These are phyloP conservation scores for Eucera pruinosa DNA, from an alignment of 2,888 invertebrate species.

Conservation along the genomic window DNA sequence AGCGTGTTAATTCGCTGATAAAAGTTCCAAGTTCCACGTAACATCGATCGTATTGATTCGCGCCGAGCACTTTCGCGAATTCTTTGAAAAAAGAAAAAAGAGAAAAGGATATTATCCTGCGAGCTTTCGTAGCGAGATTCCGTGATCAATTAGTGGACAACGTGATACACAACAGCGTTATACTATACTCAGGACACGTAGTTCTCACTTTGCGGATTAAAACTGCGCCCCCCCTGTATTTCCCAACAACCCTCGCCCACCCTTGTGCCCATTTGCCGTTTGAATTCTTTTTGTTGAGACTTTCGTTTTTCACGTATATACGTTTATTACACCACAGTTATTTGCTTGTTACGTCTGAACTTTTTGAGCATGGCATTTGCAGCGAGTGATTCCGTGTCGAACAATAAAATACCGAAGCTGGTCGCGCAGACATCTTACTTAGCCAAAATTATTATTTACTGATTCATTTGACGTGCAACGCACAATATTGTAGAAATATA, in stretches of 20 bases:
- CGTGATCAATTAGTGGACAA: slow-evolving; percentile 22
- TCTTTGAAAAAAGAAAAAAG: neutral
- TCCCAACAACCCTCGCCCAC: slow-evolving; percentile 6
- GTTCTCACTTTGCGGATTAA: slow-evolving; percentile 48
- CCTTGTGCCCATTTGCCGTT: slow-evolving; percentile 50
- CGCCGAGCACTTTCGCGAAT: slow-evolving; percentile 18
- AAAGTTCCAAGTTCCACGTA: slow-evolving; percentile 70
- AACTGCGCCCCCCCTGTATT: slow-evolving; percentile 22
- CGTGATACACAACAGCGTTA: slow-evolving; percentile 4
- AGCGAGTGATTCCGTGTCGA: slow-evolving; percentile 74
- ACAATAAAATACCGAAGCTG: slow-evolving; percentile 44
- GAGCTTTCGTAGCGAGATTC: slow-evolving; percentile 9
- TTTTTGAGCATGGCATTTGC: slow-evolving; percentile 80
- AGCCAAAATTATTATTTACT: no score
- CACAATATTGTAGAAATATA: no score
- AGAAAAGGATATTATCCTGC: neutral
- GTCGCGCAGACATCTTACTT: slow-evolving; percentile 40
- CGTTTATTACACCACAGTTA: slow-evolving; percentile 68
- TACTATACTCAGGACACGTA: slow-evolving; percentile 36
- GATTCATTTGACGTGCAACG: no score
- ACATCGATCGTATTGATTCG: slow-evolving; percentile 39
- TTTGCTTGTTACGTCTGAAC: slow-evolving; percentile 76
- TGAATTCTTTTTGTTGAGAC: slow-evolving; percentile 60
- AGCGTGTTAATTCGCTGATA: slow-evolving; percentile 30
- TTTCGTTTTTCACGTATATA: slow-evolving; percentile 64